Evolutionary conservation across 2,888 invertebrate species (phyloP), one percentile per base, ranked within the genome.

Genomic region (Dione juno): DNA sequence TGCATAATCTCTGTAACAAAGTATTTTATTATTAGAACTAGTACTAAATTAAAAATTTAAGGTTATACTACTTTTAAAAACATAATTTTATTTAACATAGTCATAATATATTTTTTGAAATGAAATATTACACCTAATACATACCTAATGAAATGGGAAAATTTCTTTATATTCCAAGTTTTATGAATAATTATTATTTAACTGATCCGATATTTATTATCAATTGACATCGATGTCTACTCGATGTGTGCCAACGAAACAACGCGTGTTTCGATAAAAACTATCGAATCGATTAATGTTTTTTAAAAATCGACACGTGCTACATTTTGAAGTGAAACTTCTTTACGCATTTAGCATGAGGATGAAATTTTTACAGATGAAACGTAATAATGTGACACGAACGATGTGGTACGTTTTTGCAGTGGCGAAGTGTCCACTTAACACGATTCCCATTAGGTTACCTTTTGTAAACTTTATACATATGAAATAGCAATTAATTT

Each of bases 1-100:
- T 83, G 84, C 84, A 84, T 83, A 45, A 75, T 59, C 45, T 19
- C 77, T 77, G 74, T 41, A 71, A 73, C 16, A 37, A 37, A 54
- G n/a, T 54, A 10, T 54, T n/a, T n/a, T n/a, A n/a, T 37, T 54
- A 10, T n/a, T 1, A 28, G 28, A 3, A 28, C 28, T 28, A 28
- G 5, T 28, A 28, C 28, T 37, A n/a, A 35, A 54, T 37, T n/a
- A 5, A 37, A 5, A 52, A 5, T 37, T 48, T 40, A 40, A 40
- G 37, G 35, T 37, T 14, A 40, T 37, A 37, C 11, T 37, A 35
- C 2, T 35, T 3, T 28, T n/a, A 35, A 54, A 35, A 37, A 16
- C 1, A 11, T 14, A 21, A 0, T 53, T 53, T 28, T 28, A 50
- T 28, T 28, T 3, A n/a, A 48, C 16, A 48, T 48, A 19, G 16